Evolutionary conservation across 2,888 invertebrate genomes (phyloP).

Genomic region (Sphaeridia pumilis): DNA sequence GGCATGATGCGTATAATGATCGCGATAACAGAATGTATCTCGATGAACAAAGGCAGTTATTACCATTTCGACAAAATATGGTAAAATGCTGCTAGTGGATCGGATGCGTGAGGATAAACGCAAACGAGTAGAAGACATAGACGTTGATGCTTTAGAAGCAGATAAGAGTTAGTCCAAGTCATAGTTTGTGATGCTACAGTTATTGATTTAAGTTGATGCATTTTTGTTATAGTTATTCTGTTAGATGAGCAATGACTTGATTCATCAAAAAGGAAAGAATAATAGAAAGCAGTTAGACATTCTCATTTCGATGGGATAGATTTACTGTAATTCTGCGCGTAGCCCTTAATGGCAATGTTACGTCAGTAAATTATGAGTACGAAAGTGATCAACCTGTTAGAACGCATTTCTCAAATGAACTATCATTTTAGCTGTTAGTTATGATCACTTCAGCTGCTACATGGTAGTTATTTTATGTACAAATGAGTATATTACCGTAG

Average conservation of each 20-base stretch:
- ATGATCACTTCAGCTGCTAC: not conserved
- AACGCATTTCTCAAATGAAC: not conserved
- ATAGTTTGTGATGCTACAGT: not conserved
- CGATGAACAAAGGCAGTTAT: too few species aligned
- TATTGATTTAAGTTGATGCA: not conserved
- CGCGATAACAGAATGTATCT: too few species aligned
- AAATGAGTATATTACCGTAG: not conserved
- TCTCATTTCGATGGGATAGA: not conserved
- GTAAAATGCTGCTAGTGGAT: too few species aligned
- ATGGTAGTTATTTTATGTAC: not conserved
- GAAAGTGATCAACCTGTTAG: not conserved
- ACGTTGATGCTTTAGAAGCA: not conserved
- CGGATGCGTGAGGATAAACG: too few species aligned
- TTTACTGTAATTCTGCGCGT: not conserved
- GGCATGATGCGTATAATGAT: too few species aligned
- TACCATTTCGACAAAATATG: too few species aligned
- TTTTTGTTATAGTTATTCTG: too few species aligned
- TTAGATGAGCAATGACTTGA: too few species aligned
- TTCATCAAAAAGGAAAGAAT: too few species aligned
- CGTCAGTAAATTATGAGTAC: not conserved
- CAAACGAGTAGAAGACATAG: slow-evolving; percentile 1
- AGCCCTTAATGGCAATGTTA: too few species aligned
- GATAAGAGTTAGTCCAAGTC: not conserved
- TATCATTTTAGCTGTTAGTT: not conserved
- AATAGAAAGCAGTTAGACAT: not conserved